Base-by-base conservation (phyloP, 2,888 invertebrate species). In the Leptopilina drosophilae region DNA sequence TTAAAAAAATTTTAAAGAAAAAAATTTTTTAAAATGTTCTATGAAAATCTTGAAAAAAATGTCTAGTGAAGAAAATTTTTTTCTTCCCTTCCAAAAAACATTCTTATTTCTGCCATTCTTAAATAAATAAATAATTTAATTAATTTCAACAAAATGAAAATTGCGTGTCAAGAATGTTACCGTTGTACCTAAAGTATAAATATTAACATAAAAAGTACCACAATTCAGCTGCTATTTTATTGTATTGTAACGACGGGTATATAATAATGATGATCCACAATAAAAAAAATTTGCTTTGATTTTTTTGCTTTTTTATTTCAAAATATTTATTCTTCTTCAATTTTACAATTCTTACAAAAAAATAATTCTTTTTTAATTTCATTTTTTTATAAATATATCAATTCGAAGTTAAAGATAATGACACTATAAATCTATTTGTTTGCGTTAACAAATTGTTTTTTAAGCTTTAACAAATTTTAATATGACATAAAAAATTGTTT, bases 191-290 rank as follows among this genome's bases (percentile, higher is more conserved):
- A 85, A 85, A 85, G 82, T 77, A 80, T 85, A 83, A 84, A 84
- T 85, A 82, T 86, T 85, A 84, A 85, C 80, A 80, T 82, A 83
- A 79, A 81, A 85, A 79, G 81, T 81, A 82, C 81, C 83, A 80
- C 85, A 86, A 84, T 84, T 85, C 80, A 83, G 84, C 80, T 84
- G 81, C 86, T 89, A 89, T 88, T 20, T 88, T 87, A 87, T 85
- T 89, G 87, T 88, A 87, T 85, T 83, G 85, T 85, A 87, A 87
- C 80, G 81, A 84, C 85, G 84, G 84, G 82, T 86, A 84, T 49
- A 42, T 6, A 6, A 20, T 20, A 20, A 11, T 83, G 81, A 84
- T 85, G 85, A 87, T 87, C 85, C 86, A 85, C 84, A 85, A 87
- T 87, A 86, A 86, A 87, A 20, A 62, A 62, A 62, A 59, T 33